Evolutionary conservation across 1,140 invertebrate genomes (phyloP), one percentile per base, ranked within the genome.

Genomic region (Stratiolaelaps scimitus): DNA sequence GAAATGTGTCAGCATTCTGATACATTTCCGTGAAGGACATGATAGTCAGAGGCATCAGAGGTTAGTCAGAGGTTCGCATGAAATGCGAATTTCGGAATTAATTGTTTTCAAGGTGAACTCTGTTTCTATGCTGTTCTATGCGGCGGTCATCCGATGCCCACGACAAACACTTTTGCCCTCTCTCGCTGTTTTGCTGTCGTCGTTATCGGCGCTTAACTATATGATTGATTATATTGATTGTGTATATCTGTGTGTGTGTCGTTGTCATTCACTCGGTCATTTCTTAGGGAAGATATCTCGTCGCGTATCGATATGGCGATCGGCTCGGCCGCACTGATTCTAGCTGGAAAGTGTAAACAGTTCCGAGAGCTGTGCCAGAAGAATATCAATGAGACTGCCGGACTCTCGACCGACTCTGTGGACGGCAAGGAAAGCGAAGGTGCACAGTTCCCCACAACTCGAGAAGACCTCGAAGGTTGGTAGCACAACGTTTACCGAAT

Each of bases 381-480:
- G 34, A 60, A 60, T 60, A 23, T 60, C 10, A 34, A 26, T 10
- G 53, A 60, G 10, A 40, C 4, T 40, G 15, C 53, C 53, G 53
- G 53, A 17, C 4, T 40, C 10, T 10, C 34, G 34, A 40, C 34
- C 34, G 34, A 40, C 5, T 40, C 34, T 10, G 34, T 40, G 5
- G 53, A n/a, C 10, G 53, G 17, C 15, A 60, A 17, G 34, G 23
- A 60, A 4, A 60, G 34, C 26, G 53, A 26, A 15, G 17, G 26
- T 10, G n/a, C 53, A 15, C 17, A n/a, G 13, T 60, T 60, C 0
- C 53, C 53, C 2, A 60, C 53, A 1, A 60, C 15, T 1, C 15
- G 34, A 60, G 53, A 26, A 26, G 53, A 60, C 23, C 53, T 60
- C 15, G 53, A 60, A 60, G 53, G 53, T 60, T 15, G 2, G 53